Percentiles rank a stretch among this genome's conserved stretches.
Evolutionary conservation across 2,888 invertebrate genomes (phyloP).

Genomic region (Polietes domitor): DNA sequence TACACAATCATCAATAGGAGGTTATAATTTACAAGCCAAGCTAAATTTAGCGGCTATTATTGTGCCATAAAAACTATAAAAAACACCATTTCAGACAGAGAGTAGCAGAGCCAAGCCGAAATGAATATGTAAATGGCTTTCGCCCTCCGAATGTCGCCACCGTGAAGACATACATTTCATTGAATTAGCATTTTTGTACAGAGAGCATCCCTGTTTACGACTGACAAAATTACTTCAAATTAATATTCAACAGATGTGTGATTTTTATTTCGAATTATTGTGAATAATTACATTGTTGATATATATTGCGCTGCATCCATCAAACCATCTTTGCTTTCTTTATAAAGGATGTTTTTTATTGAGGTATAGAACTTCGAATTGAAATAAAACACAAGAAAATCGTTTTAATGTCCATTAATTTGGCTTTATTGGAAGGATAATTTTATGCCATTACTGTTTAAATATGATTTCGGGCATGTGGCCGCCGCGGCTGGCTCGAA

Average conservation of each 20-base stretch:
- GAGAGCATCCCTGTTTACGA: too few relatives aligned
- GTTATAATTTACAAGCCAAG: constrained; percentile 2
- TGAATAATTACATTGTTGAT: constrained; percentile 41
- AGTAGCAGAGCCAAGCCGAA: neutral
- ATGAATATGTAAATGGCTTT: constrained; percentile 33
- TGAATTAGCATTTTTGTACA: neutral
- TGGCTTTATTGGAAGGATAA: too few relatives aligned
- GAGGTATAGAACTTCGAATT: too few relatives aligned
- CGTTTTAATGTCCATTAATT: too few relatives aligned
- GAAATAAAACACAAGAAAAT: too few relatives aligned
- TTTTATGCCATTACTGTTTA: too few relatives aligned
- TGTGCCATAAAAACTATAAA: neutral
- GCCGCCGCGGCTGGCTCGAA: too few relatives aligned
- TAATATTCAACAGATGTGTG: constrained; percentile 45
- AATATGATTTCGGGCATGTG: too few relatives aligned
- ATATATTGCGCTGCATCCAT: too few relatives aligned
- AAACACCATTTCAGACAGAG: neutral
- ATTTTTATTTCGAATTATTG: constrained; percentile 18
- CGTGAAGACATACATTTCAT: neutral
- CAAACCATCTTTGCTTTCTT: too few relatives aligned
- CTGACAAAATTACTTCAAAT: constrained; percentile 2
- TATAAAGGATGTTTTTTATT: too few relatives aligned
- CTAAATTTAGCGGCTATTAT: neutral
- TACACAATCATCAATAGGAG: neutral
- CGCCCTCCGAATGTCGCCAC: neutral